Percentiles rank a stretch among this genome's conserved stretches.
Evolutionary conservation across 2,888 invertebrate genomes (phyloP).

Genomic region (Elaeidobius kamerunicus): DNA sequence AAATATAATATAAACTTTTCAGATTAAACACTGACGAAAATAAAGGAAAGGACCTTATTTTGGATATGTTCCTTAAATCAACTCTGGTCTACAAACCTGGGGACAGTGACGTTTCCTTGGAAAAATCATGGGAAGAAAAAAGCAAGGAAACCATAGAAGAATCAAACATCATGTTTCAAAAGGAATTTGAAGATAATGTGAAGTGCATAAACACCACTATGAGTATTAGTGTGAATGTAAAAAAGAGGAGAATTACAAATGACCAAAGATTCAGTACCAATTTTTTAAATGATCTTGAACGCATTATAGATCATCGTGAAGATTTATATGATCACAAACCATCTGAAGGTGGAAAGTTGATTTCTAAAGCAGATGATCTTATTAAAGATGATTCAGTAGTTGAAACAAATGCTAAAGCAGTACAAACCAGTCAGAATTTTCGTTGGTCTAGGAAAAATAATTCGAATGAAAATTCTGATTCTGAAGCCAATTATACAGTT

Average conservation of each 20-base stretch:
- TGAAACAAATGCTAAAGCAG: too few relatives aligned
- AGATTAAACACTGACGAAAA: slow-evolving; percentile 38
- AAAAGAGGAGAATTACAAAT: slow-evolving; percentile 31
- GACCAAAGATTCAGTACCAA: too few relatives aligned
- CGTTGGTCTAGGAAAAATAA: slow-evolving; percentile 1
- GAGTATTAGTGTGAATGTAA: slow-evolving; percentile 37
- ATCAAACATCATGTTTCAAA: slow-evolving; percentile 36
- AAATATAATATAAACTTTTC: too few relatives aligned
- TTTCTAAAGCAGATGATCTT: too few relatives aligned
- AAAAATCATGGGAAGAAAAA: slow-evolving; percentile 14
- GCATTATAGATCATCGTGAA: too few relatives aligned
- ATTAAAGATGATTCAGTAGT: too few relatives aligned
- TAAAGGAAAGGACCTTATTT: slow-evolving; percentile 44
- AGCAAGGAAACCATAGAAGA: slow-evolving; percentile 36
- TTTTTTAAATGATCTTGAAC: too few relatives aligned
- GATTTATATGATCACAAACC: too few relatives aligned
- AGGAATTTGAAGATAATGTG: slow-evolving; percentile 30
- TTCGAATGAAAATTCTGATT: slow-evolving; percentile 2
- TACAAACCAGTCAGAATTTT: slow-evolving; percentile 19
- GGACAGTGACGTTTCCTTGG: slow-evolving; percentile 13
- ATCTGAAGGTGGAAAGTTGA: too few relatives aligned
- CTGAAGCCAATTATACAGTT: slow-evolving; percentile 30
- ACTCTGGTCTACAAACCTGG: slow-evolving; percentile 33
- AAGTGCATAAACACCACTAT: slow-evolving; percentile 36
- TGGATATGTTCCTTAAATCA: slow-evolving; percentile 48